These are phyloP conservation scores for Aphaenogaster ashmeadi DNA, from an alignment of 1,140 invertebrate species.

Conservation along the genomic window DNA sequence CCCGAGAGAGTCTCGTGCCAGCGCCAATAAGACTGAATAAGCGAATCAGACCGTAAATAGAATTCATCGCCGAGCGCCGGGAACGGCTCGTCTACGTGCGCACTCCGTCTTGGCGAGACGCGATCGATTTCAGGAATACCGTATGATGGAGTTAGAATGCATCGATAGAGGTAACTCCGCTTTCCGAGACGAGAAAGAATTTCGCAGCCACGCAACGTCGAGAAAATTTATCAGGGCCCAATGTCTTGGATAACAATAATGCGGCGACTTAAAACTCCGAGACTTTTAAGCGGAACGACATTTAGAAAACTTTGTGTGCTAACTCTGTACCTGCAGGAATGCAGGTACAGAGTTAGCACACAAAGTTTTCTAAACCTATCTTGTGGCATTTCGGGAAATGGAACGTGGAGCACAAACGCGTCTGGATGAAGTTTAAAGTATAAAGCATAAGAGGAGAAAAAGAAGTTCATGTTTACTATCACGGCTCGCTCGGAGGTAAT, in stretches of 20 bases:
- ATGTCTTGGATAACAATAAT: constrained; percentile 10
- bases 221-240: constrained; percentile 21
- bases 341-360: too few relatives aligned
- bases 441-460: constrained; percentile 4
- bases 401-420: not conserved
- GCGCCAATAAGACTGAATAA: constrained; percentile 61
- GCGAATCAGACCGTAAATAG: constrained; percentile 60
- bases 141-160: constrained; percentile 20
- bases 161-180: not conserved
- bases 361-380: constrained; percentile 14
- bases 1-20: constrained; percentile 20
- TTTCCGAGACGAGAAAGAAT: not conserved
- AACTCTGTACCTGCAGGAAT: too few relatives aligned
- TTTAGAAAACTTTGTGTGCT: too few relatives aligned
- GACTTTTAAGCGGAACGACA: constrained; percentile 10
- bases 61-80: constrained; percentile 26
- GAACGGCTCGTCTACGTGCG: constrained; percentile 31
- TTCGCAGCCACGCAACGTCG: constrained; percentile 19
- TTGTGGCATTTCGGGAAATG: not conserved
- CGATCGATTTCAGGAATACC: constrained; percentile 50
- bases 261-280: constrained; percentile 4
- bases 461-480: not conserved
- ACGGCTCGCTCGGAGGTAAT: constrained; percentile 1
- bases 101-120: not conserved
- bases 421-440: constrained; percentile 14